phyloP scores from a whole-genome alignment of 2,888 invertebrate species.

The Drosophila paranaensis region DNA sequence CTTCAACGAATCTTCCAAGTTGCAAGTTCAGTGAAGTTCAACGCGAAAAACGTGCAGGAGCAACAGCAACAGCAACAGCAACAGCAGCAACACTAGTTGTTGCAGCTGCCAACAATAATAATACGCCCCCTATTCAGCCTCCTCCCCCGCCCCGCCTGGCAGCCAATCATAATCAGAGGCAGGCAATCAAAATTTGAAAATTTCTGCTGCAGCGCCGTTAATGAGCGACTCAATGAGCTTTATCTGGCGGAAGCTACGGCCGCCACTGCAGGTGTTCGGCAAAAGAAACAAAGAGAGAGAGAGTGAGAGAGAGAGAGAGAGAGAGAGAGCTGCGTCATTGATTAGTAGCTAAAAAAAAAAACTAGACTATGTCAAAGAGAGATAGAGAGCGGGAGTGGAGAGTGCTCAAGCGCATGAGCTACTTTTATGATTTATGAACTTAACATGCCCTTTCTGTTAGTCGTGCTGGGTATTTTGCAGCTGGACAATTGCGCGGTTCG shows the following conservation, averaged over 20 bases:
- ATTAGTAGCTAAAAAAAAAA: constrained; percentile 66
- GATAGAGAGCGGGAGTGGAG: background rate
- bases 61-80: constrained; percentile 67
- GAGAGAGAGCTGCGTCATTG: constrained; percentile 69
- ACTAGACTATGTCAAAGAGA: constrained; percentile 41
- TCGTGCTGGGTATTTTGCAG: constrained; percentile 32
- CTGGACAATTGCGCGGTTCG: constrained; percentile 62
- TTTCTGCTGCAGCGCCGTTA: constrained; percentile 48
- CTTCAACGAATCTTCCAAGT: constrained; percentile 49
- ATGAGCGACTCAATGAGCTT: constrained; percentile 63
- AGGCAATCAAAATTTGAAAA: constrained; percentile 62
- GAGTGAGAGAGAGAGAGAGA: constrained; percentile 7
- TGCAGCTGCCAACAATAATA: constrained; percentile 41
- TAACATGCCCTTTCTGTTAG: constrained; percentile 20
- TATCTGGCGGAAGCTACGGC: constrained; percentile 59
- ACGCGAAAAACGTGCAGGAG: constrained; percentile 81
- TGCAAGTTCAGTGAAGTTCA: constrained; percentile 80
- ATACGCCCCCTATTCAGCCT: constrained; percentile 15
- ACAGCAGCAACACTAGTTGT: constrained; percentile 51
- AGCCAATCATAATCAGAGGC: constrained; percentile 61
- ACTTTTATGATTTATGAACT: background rate
- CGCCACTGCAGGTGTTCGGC: constrained; percentile 64
- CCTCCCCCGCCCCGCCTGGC: background rate
- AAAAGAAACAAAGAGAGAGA: constrained; percentile 22
- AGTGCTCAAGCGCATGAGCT: constrained; percentile 7